Percentiles rank a stretch among this genome's conserved stretches.
These are phyloP conservation scores for Campylomormyrus numenius DNA, from an alignment of 2,113 vertebrate genomes.

Conservation along the genomic window DNA sequence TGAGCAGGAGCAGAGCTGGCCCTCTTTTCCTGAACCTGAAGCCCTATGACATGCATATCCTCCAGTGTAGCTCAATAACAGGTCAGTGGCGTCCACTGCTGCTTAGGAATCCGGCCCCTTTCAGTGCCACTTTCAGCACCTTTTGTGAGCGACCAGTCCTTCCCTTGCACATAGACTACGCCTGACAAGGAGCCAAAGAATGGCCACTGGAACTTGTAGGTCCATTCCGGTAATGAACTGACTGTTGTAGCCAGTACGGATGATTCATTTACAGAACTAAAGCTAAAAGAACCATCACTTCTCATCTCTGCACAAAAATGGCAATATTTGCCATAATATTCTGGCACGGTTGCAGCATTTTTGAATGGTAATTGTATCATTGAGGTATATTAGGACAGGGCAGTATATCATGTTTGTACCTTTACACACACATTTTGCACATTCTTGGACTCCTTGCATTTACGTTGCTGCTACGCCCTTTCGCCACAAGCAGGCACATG, in stretches of 20 bases:
- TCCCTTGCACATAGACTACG: not conserved
- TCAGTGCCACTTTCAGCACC: slow-evolving; percentile 11
- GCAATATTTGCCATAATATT: not conserved
- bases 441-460: not conserved
- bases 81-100: not conserved
- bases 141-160: slow-evolving; percentile 1
- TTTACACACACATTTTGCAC: not conserved
- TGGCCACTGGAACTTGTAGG: not conserved
- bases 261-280: not conserved
- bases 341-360: not conserved
- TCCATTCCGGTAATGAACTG: not conserved
- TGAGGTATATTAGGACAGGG: not conserved
- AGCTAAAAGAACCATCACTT: not conserved
- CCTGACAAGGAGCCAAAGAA: not conserved
- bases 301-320: not conserved
- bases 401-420: not conserved
- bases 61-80: not conserved
- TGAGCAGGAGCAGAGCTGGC: not conserved
- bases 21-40: not conserved
- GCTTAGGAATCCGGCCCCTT: not conserved
- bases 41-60: slow-evolving; percentile 6
- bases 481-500: not conserved
- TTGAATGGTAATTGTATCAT: not conserved
- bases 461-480: not conserved
- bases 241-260: not conserved